Base-by-base conservation (phyloP, 1,140 invertebrate genomes). In the Brachionus rubens region DNA sequence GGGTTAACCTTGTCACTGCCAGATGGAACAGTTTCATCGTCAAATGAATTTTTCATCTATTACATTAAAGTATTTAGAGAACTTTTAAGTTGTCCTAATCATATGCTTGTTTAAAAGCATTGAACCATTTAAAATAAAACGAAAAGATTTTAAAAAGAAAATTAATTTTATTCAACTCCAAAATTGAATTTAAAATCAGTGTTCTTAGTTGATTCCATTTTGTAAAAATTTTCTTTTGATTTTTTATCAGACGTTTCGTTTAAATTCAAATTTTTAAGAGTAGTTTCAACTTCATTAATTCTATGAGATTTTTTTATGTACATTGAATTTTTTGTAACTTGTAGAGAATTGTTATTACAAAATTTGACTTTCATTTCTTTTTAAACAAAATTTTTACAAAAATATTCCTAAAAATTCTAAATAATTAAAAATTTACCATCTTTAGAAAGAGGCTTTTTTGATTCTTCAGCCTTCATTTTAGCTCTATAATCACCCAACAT, bases 91-190 rank as follows among this genome's bases (percentile, higher is more conserved):
- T n/a, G n/a, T n/a, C n/a, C n/a, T n/a, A n/a, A n/a, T n/a, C 36
- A 19, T 14, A 65, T 65, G 59, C 59, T 65, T 26, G 33, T 65
- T 43, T 65, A 65, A 4, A 65, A 65, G 59, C 59, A 65, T 65
- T n/a, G 21, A 65, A 26, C 7, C 1, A 21, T 24, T 2, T 19
- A 24, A 43, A 41, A 43, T 54, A 24, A 54, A 54, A 43, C 5
- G 30, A 43, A 24, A 43, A 43, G 43, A 43, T 7, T 28, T 46
- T 19, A 12, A 5, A n/a, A 9, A 19, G n/a, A 36, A 41, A n/a
- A n/a, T 43, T n/a, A n/a, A n/a, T 65, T 65, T 65, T 65, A 65
- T 65, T 65, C 59, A 65, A 65, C 16, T 43, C 43, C n/a, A 65
- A 65, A 65, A 65, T 65, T 43, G 43, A 65, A 65, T 43, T 65